Conservation (phyloP, 2,797 vertebrate species). For the Siniperca scherzeri region DNA sequence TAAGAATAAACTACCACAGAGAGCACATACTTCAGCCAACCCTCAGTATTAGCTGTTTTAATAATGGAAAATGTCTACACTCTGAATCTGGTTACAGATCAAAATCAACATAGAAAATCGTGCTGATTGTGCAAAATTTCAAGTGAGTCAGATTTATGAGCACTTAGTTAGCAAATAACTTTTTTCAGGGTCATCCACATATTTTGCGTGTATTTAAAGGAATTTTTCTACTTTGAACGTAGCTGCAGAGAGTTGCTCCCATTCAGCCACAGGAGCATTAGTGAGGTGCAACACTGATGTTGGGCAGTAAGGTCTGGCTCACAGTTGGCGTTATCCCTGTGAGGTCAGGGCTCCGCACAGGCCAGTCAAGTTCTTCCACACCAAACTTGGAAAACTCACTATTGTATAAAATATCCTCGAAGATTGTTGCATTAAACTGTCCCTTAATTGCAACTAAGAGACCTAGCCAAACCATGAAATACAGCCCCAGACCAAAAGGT, state of each 20-base stretch:
- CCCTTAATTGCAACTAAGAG: too few relatives aligned
- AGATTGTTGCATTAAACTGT: too few relatives aligned
- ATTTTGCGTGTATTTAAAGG: neutral
- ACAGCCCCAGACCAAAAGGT: neutral
- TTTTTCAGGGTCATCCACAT: neutral
- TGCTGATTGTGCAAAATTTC: neutral
- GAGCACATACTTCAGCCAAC: neutral
- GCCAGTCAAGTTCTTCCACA: too few relatives aligned
- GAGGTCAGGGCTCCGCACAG: too few relatives aligned
- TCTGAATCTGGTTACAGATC: neutral
- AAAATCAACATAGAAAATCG: neutral
- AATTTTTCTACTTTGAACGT: too few relatives aligned
- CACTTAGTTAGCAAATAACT: neutral
- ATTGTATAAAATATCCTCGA: too few relatives aligned
- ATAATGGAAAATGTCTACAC: neutral
- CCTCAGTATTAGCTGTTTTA: neutral
- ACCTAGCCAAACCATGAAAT: neutral
- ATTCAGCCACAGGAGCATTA: neutral
- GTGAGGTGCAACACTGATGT: too few relatives aligned
- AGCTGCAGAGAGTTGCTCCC: slow-evolving; percentile 14
- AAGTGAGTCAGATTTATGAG: neutral
- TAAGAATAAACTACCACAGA: neutral
- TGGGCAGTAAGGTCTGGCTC: too few relatives aligned
- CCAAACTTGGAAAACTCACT: too few relatives aligned
- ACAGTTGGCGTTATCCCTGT: too few relatives aligned